Percentiles rank a stretch among this genome's conserved stretches.
Evolutionary conservation across 2,113 vertebrate species (phyloP).

Genomic region (Dromaius novaehollandiae): DNA sequence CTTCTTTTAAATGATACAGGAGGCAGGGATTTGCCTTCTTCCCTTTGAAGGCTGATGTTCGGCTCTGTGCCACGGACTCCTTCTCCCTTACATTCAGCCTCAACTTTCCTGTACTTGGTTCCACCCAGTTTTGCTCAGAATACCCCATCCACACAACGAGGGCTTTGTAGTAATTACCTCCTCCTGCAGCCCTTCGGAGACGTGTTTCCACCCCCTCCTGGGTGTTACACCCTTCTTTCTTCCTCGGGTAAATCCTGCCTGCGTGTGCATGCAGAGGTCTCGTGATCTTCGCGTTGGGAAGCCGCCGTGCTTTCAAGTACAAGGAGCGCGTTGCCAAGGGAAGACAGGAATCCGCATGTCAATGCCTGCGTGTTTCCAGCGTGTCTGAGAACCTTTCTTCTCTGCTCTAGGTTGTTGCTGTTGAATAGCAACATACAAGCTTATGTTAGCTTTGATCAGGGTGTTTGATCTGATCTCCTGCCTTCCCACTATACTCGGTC

Average conservation of each 20-base stretch:
- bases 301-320: fast-evolving
- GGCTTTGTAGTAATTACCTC: not conserved
- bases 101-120: not conserved
- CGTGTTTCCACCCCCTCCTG: not conserved
- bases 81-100: not conserved
- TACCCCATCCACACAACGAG: not conserved
- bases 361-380: not conserved
- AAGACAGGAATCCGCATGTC: not conserved
- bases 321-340: not conserved
- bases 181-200: fast-evolving
- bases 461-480: conserved; percentile 4
- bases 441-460: not conserved
- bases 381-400: not conserved
- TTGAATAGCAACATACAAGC: not conserved
- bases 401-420: not conserved
- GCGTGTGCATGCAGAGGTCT: not conserved
- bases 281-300: not conserved
- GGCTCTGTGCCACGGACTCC: not conserved
- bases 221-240: not conserved
- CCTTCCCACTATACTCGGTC: not conserved
- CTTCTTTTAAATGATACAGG: not conserved
- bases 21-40: not conserved
- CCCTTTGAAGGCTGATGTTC: not conserved
- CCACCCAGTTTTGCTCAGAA: not conserved
- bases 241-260: not conserved